Conservation (phyloP, 2,888 invertebrate species). For the Pterostichus niger region DNA sequence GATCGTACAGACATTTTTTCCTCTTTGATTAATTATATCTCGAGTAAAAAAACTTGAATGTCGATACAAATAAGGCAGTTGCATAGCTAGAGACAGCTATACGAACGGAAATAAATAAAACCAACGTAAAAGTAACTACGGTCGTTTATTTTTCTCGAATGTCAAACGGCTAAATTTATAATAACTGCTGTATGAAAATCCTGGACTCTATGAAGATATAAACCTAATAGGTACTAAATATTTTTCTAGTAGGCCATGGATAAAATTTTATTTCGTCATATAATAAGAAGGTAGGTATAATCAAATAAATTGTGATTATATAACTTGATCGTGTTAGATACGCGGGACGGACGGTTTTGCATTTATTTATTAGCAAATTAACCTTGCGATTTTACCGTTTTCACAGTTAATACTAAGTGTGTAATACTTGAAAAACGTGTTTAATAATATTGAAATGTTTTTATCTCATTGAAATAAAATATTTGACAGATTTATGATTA, state of each 20-base stretch:
- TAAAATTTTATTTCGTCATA: constrained; percentile 58
- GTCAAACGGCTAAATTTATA: constrained; percentile 18
- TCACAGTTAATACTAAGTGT: constrained; percentile 30
- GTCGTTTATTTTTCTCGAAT: constrained; percentile 52
- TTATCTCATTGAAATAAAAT: constrained; percentile 41
- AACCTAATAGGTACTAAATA: constrained; percentile 42
- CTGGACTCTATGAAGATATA: constrained; percentile 35
- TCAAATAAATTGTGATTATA: constrained; percentile 53
- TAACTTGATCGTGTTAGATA: constrained; percentile 2
- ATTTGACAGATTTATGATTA: constrained; percentile 47
- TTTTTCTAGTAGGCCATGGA: constrained; percentile 55
- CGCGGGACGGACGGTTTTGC: not conserved
- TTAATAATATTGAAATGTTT: constrained; percentile 47
- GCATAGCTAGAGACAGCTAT: constrained; percentile 37
- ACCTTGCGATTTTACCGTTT: constrained; percentile 51
- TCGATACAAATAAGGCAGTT: constrained; percentile 58
- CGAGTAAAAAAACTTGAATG: constrained; percentile 53
- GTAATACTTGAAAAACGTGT: constrained; percentile 36
- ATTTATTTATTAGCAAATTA: constrained; percentile 44
- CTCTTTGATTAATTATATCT: constrained; percentile 50
- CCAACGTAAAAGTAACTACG: constrained; percentile 32
- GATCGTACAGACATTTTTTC: constrained; percentile 49
- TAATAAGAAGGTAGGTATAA: constrained; percentile 27
- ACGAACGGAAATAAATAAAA: constrained; percentile 57
- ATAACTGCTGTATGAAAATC: constrained; percentile 8